Percentiles rank a stretch among this genome's conserved stretches.
Evolutionary conservation across 2,888 invertebrate species (phyloP).

Genomic region (Coelogynopora nodosa): DNA sequence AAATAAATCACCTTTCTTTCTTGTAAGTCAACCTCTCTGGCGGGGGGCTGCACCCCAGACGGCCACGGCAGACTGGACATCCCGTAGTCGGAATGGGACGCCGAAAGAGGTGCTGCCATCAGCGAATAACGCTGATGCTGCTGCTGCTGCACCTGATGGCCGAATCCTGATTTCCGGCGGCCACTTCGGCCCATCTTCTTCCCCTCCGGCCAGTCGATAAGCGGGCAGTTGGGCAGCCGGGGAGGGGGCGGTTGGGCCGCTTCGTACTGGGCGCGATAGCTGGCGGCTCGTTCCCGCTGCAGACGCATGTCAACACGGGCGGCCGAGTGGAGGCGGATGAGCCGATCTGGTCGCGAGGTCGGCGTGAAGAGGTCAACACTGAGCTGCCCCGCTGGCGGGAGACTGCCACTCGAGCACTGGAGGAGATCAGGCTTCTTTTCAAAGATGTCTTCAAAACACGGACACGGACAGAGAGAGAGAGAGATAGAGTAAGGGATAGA

Average conservation of each 20-base stretch:
- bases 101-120: neutral
- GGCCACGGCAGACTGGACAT: neutral
- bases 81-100: neutral
- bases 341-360: neutral
- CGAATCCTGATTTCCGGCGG: neutral
- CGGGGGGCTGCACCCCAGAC: neutral
- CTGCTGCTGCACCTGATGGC: neutral
- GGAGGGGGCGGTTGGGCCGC: neutral
- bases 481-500: too few relatives aligned
- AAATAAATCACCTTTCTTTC: too few relatives aligned
- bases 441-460: neutral
- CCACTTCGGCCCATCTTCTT: neutral
- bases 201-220: neutral
- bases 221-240: neutral
- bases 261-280: neutral
- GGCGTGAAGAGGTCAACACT: neutral
- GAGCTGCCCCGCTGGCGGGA: neutral
- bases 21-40: neutral
- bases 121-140: neutral
- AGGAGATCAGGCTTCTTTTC: constrained; percentile 3
- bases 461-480: too few relatives aligned
- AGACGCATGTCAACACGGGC: neutral
- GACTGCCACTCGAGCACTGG: neutral
- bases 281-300: neutral
- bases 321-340: neutral